Evolutionary conservation across 2,797 vertebrate genomes (phyloP).

Genomic region (Menidia menidia): DNA sequence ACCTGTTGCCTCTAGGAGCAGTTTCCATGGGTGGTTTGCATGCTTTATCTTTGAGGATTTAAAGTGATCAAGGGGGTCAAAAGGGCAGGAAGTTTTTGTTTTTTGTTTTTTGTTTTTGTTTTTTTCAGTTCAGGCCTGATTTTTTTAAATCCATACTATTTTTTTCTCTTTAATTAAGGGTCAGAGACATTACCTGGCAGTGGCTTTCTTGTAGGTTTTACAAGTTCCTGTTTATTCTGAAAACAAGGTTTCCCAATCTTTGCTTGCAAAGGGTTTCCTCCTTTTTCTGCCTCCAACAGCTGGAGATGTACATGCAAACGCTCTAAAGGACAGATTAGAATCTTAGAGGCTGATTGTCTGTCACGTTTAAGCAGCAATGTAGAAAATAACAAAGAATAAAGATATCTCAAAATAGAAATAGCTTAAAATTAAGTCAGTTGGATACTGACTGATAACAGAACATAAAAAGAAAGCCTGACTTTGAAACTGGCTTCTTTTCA

Average conservation of each 20-base stretch:
- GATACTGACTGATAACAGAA: neutral
- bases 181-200: neutral
- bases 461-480: neutral
- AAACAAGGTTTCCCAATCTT: neutral
- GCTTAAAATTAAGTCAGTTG: no score
- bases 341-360: neutral
- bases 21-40: slow-evolving; percentile 66
- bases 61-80: slow-evolving; percentile 43
- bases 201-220: neutral
- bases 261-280: neutral
- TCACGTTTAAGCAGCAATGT: neutral
- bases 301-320: neutral
- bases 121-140: neutral
- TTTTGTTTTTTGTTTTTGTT: neutral
- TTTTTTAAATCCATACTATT: neutral
- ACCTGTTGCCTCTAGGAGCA: slow-evolving; percentile 79
- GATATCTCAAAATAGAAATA: neutral
- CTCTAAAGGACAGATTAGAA: no score
- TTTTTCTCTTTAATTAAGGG: neutral
- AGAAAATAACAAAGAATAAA: neutral
- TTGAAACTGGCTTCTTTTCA: no score
- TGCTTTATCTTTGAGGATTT: slow-evolving; percentile 67
- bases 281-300: neutral
- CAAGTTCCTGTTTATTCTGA: neutral
- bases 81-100: slow-evolving; percentile 61